Conservation (phyloP, 2,113 vertebrate species). For the Gobiocypris rarus region DNA sequence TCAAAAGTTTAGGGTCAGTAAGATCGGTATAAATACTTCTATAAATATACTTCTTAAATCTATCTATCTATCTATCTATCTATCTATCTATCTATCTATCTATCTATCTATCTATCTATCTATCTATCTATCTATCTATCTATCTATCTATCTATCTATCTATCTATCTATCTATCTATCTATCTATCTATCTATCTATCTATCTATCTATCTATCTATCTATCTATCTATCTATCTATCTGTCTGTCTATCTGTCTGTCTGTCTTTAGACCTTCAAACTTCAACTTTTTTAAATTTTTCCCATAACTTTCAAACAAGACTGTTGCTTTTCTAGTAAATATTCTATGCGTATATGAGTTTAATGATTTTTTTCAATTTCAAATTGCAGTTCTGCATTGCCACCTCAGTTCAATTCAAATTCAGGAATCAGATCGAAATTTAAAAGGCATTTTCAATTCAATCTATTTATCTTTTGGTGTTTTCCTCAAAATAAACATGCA, state of each 20-base stretch:
- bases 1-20: too few species aligned
- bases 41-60: too few species aligned
- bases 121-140: too few species aligned
- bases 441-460: not conserved
- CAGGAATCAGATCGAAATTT: not conserved
- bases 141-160: too few species aligned
- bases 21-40: too few species aligned
- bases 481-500: not conserved
- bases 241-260: not conserved
- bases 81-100: too few species aligned
- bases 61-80: too few species aligned
- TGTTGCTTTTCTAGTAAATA: not conserved
- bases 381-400: not conserved
- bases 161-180: too few species aligned
- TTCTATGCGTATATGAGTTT: not conserved
- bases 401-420: not conserved
- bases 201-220: too few species aligned
- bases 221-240: too few species aligned
- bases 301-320: not conserved
- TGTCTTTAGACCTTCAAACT: not conserved
- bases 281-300: not conserved
- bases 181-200: too few species aligned
- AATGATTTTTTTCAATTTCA: not conserved
- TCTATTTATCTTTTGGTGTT: not conserved
- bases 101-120: too few species aligned